Percentiles rank a stretch among this genome's conserved stretches.
Conservation (phyloP, 1,140 invertebrate species). For the Scaptodrosophila lebanonensis region DNA sequence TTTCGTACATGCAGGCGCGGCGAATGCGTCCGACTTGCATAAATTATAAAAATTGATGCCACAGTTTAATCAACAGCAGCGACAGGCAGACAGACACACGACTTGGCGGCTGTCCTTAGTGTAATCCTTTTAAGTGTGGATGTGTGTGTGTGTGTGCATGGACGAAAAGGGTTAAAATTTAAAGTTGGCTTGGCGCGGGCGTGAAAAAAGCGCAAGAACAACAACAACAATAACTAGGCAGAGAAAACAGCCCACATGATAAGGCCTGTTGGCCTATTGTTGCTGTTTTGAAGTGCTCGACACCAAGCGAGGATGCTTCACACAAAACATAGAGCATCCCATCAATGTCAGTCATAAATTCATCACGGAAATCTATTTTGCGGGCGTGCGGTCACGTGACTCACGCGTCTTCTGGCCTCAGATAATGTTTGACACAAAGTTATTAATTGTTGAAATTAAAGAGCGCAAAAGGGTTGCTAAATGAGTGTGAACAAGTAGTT, state of each 20-base stretch:
- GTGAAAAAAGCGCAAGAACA: slow-evolving; percentile 67
- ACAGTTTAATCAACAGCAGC: slow-evolving; percentile 63
- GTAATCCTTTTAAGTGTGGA: slow-evolving; percentile 56
- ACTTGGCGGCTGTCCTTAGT: slow-evolving; percentile 9
- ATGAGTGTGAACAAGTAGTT: slow-evolving; percentile 42
- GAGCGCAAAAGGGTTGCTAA: slow-evolving; percentile 21
- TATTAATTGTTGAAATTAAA: slow-evolving; percentile 72
- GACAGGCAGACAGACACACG: no score
- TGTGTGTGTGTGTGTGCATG: no score
- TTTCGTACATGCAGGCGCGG: slow-evolving; percentile 57
- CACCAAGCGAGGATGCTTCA: slow-evolving; percentile 21
- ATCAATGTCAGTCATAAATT: slow-evolving; percentile 75
- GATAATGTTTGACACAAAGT: slow-evolving; percentile 62
- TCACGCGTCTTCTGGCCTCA: slow-evolving; percentile 31
- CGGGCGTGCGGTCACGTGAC: slow-evolving; percentile 69
- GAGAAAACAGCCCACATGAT: slow-evolving; percentile 23
- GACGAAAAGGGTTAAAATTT: slow-evolving; percentile 49
- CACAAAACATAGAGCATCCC: no score
- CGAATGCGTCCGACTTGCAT: slow-evolving; percentile 64
- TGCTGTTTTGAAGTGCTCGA: slow-evolving; percentile 44
- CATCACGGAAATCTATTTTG: slow-evolving; percentile 74
- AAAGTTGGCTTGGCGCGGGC: slow-evolving; percentile 36
- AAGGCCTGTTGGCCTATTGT: slow-evolving; percentile 14
- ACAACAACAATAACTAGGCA: slow-evolving; percentile 1
- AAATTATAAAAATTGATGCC: slow-evolving; percentile 56